These are phyloP conservation scores for Brachyistius frenatus DNA, from an alignment of 2,113 vertebrate species.

Conservation along the genomic window DNA sequence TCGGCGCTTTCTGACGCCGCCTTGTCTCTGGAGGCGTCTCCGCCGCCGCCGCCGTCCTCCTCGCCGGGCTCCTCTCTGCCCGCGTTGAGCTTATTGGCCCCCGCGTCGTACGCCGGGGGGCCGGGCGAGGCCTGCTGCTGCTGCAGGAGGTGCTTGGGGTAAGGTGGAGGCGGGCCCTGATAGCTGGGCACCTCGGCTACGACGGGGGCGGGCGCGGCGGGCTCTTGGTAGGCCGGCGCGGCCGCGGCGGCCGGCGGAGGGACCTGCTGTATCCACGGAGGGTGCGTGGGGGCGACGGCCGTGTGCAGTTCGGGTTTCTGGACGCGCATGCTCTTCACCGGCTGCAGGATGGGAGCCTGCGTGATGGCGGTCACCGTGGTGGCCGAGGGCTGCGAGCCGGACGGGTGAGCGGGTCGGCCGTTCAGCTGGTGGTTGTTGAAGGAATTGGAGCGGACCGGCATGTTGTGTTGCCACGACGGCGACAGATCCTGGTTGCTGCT, in stretches of 20 bases:
- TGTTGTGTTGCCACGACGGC: slow-evolving; percentile 88
- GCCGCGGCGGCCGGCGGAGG: slow-evolving; percentile 50
- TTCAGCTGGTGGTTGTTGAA: slow-evolving; percentile 91
- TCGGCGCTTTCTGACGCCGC: slow-evolving; percentile 57
- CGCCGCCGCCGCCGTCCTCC: slow-evolving; percentile 81
- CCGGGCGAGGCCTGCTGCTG: slow-evolving; percentile 84
- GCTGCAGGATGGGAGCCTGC: slow-evolving; percentile 94
- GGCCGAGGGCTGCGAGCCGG: slow-evolving; percentile 92
- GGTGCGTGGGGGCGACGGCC: slow-evolving; percentile 94
- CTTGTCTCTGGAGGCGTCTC: slow-evolving; percentile 78
- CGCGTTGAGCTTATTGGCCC: slow-evolving; percentile 51
- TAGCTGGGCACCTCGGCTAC: slow-evolving; percentile 81
- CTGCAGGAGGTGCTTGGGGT: slow-evolving; percentile 95
- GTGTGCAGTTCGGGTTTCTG: slow-evolving; percentile 96
- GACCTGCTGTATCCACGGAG: slow-evolving; percentile 90
- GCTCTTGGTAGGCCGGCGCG: slow-evolving; percentile 76
- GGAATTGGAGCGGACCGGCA: slow-evolving; percentile 93
- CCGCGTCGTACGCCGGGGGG: slow-evolving; percentile 71
- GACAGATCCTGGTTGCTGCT: slow-evolving; percentile 89
- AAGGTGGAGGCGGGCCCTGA: slow-evolving; percentile 90
- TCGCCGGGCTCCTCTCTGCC: slow-evolving; percentile 68
- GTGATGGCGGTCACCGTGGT: slow-evolving; percentile 97
- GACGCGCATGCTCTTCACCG: slow-evolving; percentile 95
- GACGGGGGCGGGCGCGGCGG: slow-evolving; percentile 36
- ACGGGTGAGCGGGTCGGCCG: slow-evolving; percentile 81